Evolutionary conservation across 2,797 vertebrate species (phyloP), one percentile per base, ranked within the genome.

Genomic region (Pangasius mekongensis): DNA sequence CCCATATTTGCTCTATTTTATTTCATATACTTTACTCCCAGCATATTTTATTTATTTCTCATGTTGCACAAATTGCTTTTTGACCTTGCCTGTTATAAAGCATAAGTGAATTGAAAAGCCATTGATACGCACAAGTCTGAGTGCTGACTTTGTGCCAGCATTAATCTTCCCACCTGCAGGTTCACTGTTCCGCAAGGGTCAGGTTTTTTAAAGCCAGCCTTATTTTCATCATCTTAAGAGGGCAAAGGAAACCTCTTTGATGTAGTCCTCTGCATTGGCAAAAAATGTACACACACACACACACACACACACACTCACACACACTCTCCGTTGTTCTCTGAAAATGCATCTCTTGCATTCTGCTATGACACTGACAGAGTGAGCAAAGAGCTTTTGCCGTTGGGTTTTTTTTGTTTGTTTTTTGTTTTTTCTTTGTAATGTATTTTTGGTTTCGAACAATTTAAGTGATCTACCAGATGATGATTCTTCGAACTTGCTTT

Each of bases 161-260:
- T 95, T 94, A 93, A 94, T 95, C 94, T 94, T 94, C 88, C 91
- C 92, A 92, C 92, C 91, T 92, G 71, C 18, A 87, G 83, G 92
- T 91, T 90, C 91, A 90, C 89, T 93, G 89, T 88, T 94, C 92
- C 92, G 92, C 92, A 92, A 81, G 90, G 93, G 94, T 95, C 93
- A 95, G 91, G 93, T 88, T 91, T 90, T 62, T 81, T 90, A 86
- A 83, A 91, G 89, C 91, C 91, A 91, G 60, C 52, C 84, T 88
- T 94, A 90, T 94, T 95, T 95, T 95, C 93, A 95, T 96, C 94
- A 96, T 95, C 93, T 94, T 94, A 95, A 94, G 93, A 96, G 94
- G 92, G 93, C 94, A 95, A 85, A 93, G 91, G 89, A 93, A 93
- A 93, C 92, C 93, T 94, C 92, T 85, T 89, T 86, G 91, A 93